Base-by-base conservation (phyloP, 2,888 invertebrate species). In the Exocentrus adspersus region DNA sequence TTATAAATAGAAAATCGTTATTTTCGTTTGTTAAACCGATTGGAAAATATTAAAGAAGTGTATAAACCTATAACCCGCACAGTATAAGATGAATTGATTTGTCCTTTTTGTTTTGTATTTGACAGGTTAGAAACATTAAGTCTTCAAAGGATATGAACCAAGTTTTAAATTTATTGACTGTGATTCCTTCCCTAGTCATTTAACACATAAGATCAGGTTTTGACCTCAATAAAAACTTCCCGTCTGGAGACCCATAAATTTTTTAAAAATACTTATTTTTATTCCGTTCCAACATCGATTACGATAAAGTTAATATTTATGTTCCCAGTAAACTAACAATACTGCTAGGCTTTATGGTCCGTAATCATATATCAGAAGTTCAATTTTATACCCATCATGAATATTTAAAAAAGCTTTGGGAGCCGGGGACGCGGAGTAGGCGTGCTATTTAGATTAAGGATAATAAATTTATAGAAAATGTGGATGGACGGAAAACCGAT, bases 331-430 rank as follows among this genome's bases (percentile, higher is more conserved):
- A 61, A 59, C 53, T 42, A 56, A 63, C 68, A 59, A 17, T 50
- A 57, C 51, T 50, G 48, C 14, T 53, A 63, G 60, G 65, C 60
- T 37, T 37, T 60, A 51, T 60, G 58, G 32, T 65, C 42, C 6
- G 42, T 68, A 62, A 67, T 50, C 30, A 30, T 59, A 59, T 43
- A 57, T 62, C 64, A 62, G 46, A 62, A 62, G 58, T 64, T 46
- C 54, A 62, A 51, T 62, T 62, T n/a, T n/a, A n/a, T 58, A 21
- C 46, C 54, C 2, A 28, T 20, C 53, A 41, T 53, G 65, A 65
- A 65, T 61, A 43, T 50, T 45, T 58, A 19, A 59, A 46, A 37
- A n/a, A 16, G 16, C 32, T 20, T 46, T 32, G 45, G 30, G 12
- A 4, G 7, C 14, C 1, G 16, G 32, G n/a, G 6, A 10, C n/a